A percentile compares a stretch with the other conserved stretches of the same genome.
These are phyloP conservation scores for Tor tambroides DNA, from an alignment of 2,113 vertebrate genomes.

Conservation along the genomic window DNA sequence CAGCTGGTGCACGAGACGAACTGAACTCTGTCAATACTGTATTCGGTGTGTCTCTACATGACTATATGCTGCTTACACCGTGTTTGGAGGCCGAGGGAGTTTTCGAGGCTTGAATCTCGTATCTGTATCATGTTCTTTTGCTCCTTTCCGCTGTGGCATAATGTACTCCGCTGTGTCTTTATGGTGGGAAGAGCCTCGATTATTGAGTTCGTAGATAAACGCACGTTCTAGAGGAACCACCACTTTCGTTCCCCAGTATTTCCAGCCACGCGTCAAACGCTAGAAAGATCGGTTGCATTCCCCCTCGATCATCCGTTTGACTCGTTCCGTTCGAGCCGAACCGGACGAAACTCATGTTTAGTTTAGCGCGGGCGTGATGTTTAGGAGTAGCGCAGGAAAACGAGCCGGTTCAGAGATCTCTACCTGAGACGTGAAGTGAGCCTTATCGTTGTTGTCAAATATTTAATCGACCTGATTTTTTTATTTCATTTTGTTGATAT, in stretches of 20 bases:
- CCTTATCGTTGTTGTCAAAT: conserved; percentile 62
- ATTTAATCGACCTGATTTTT: conserved; percentile 57
- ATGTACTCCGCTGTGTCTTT: neutral
- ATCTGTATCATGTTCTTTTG: conserved; percentile 4
- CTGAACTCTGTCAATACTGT: conserved; percentile 57
- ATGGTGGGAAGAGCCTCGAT: neutral
- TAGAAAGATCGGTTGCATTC: neutral
- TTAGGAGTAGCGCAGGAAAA: conserved; percentile 53
- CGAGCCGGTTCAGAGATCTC: conserved; percentile 33
- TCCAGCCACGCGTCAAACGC: neutral
- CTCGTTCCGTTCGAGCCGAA: neutral
- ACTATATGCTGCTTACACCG: conserved; percentile 60
- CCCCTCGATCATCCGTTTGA: neutral
- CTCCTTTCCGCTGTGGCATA: conserved; percentile 12
- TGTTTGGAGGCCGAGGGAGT: conserved; percentile 43
- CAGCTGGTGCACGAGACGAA: conserved; percentile 10
- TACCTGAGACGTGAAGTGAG: conserved; percentile 55
- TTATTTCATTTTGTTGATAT: conserved; percentile 51
- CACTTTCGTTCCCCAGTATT: neutral
- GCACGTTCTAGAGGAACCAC: neutral
- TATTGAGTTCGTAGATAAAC: neutral
- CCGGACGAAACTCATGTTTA: conserved; percentile 26
- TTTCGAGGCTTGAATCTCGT: conserved; percentile 32
- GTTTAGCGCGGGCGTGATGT: conserved; percentile 43
- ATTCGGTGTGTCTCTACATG: conserved; percentile 49